phyloP scores from a whole-genome alignment of 2,113 vertebrate species.

The Microcebus jonahi region DNA sequence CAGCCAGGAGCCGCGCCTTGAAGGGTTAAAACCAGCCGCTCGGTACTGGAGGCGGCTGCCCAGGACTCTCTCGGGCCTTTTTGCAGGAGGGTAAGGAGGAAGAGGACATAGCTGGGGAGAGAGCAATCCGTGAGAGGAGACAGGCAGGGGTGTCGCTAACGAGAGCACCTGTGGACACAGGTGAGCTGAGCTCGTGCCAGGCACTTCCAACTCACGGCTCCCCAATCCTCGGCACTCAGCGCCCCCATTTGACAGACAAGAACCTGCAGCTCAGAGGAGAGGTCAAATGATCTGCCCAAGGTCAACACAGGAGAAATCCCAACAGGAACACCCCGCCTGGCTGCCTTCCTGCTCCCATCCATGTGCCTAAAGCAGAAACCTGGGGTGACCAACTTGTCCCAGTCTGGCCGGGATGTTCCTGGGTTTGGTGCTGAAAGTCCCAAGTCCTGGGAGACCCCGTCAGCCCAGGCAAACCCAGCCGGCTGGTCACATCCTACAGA shows the following conservation, averaged over 20 bases:
- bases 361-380: not conserved
- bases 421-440: not conserved
- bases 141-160: fast-evolving
- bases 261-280: not conserved
- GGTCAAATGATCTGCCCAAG: not conserved
- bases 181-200: fast-evolving
- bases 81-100: not conserved
- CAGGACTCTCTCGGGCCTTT: not conserved
- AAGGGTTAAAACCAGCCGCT: not conserved
- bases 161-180: fast-evolving
- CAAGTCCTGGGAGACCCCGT: not conserved
- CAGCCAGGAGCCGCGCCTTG: not conserved
- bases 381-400: fast-evolving
- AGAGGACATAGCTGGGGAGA: not conserved
- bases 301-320: not conserved
- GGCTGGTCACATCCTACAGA: not conserved
- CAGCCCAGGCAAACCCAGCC: not conserved
- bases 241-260: not conserved
- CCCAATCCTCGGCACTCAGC: fast-evolving
- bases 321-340: not conserved
- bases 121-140: not conserved
- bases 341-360: not conserved
- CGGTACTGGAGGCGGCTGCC: fast-evolving
- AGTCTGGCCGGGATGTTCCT: not conserved
- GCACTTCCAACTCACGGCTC: fast-evolving